Evolutionary conservation across 2,888 invertebrate species (phyloP).

Genomic region (Spilosoma lubricipeda): DNA sequence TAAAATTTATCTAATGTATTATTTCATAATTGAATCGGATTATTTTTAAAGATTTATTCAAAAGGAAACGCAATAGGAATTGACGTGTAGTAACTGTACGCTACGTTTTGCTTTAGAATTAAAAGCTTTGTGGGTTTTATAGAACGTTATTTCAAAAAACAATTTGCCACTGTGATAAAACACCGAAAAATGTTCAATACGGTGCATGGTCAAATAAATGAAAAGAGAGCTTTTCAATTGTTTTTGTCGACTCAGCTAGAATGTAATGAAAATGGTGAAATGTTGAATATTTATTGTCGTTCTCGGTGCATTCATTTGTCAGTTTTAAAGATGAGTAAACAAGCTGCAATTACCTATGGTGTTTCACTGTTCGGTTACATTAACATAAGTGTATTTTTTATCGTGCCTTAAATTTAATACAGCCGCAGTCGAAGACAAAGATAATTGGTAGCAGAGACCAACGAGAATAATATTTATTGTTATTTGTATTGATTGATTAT

Average conservation of each 20-base stretch:
- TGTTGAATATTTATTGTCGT: background rate
- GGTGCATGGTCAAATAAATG: too few relatives aligned
- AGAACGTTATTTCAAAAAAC: background rate
- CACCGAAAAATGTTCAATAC: too few relatives aligned
- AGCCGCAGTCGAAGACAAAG: too few relatives aligned
- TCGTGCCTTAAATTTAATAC: too few relatives aligned
- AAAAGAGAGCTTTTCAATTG: background rate
- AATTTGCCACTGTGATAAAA: background rate
- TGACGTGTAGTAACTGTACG: background rate
- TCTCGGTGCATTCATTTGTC: too few relatives aligned
- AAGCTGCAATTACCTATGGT: background rate
- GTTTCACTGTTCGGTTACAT: background rate
- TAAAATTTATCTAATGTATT: too few relatives aligned
- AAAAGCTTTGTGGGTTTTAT: background rate
- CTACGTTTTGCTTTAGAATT: background rate
- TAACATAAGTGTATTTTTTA: too few relatives aligned
- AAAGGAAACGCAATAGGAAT: background rate
- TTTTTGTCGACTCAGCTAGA: background rate
- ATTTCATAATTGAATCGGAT: too few relatives aligned
- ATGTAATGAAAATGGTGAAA: background rate
- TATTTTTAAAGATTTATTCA: background rate
- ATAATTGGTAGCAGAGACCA: too few relatives aligned
- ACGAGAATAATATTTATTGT: background rate
- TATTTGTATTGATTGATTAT: too few relatives aligned
- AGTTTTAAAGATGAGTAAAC: background rate